These are phyloP conservation scores for Chrysogorgia sp. DNA, from an alignment of 92 coral and sea anemone genomes.

Conservation along the genomic window DNA sequence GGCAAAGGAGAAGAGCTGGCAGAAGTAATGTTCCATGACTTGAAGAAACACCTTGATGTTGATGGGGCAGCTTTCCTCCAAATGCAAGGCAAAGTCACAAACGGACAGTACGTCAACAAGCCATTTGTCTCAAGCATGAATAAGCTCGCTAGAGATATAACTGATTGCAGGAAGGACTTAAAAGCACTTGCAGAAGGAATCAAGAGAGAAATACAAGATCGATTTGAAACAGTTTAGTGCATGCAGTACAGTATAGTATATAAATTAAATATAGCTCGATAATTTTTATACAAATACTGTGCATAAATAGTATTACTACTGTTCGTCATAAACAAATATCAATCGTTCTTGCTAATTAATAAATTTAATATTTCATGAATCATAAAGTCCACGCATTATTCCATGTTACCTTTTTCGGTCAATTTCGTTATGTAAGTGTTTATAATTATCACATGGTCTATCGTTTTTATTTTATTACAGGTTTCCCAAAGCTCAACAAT, in stretches of 20 bases:
- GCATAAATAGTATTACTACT: too few species aligned
- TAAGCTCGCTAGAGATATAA: not conserved
- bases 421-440: too few species aligned
- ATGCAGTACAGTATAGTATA: too few species aligned
- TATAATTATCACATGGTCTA: too few species aligned
- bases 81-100: constrained; percentile 12
- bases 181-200: constrained; percentile 12
- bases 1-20: not conserved
- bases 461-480: not conserved
- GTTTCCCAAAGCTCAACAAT: constrained; percentile 17
- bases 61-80: not conserved
- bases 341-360: too few species aligned
- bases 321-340: too few species aligned
- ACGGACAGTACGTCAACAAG: not conserved
- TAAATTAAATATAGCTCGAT: too few species aligned
- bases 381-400: too few species aligned
- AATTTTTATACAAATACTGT: too few species aligned
- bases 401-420: too few species aligned
- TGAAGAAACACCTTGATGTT: not conserved
- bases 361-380: too few species aligned
- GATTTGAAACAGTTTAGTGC: not conserved
- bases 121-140: too few species aligned
- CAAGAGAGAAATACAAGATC: not conserved
- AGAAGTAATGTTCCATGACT: not conserved
- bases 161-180: not conserved